Percentiles rank a stretch among this genome's conserved stretches.
Conservation (phyloP, 30 jellyfish, hydroid and myxozoan species). For the Chironex yamaguchii region DNA sequence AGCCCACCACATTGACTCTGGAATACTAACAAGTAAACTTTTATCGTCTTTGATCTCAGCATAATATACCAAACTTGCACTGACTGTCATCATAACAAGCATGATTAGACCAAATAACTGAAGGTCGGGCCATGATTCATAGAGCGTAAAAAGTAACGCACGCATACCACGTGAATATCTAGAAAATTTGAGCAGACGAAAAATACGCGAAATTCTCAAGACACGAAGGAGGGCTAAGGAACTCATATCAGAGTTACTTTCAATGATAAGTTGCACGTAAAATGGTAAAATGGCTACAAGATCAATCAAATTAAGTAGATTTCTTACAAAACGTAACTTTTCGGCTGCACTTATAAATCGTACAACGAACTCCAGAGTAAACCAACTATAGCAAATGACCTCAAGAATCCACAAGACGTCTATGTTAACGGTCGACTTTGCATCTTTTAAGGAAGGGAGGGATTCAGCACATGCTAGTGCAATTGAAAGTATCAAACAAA, state of each 20-base stretch:
- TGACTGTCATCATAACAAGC: constrained; percentile 46
- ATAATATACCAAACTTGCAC: constrained; percentile 72
- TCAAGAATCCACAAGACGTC: constrained; percentile 1
- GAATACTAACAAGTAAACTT: constrained; percentile 58
- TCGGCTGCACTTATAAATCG: constrained; percentile 27
- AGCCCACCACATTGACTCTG: constrained; percentile 94
- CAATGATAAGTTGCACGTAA: constrained; percentile 58
- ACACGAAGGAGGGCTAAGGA: constrained; percentile 50
- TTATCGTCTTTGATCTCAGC: constrained; percentile 51
- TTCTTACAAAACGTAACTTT: constrained; percentile 34
- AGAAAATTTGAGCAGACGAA: constrained; percentile 65
- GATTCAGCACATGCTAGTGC: constrained; percentile 68
- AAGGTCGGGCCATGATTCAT: constrained; percentile 76
- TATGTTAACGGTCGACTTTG: neutral
- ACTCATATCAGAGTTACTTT: constrained; percentile 50
- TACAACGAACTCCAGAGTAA: constrained; percentile 55
- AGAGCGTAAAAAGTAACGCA: constrained; percentile 73
- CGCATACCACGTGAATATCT: constrained; percentile 90
- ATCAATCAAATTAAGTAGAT: constrained; percentile 71
- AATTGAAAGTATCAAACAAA: constrained; percentile 38
- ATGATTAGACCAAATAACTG: constrained; percentile 56
- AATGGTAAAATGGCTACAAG: constrained; percentile 71
- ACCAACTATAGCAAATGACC: constrained; percentile 79
- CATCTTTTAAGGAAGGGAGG: constrained; percentile 27
- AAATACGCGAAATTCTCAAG: constrained; percentile 61